These are phyloP conservation scores for Abrostola tripartita DNA, from an alignment of 2,888 invertebrate species.

Conservation along the genomic window DNA sequence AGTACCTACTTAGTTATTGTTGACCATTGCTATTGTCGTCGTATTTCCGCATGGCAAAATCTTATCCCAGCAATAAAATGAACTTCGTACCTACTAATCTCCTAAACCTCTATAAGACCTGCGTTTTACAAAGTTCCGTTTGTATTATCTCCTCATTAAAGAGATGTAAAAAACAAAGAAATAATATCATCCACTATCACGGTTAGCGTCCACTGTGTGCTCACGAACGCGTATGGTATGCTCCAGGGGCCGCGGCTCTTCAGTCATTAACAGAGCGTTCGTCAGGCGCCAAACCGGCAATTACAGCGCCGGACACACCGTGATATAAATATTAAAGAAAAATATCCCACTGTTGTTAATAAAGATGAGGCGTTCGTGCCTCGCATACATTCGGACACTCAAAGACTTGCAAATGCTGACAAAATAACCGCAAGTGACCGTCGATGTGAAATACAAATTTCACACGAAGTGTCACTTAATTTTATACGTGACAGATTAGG, in stretches of 20 bases:
- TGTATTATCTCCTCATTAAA: conserved; percentile 1
- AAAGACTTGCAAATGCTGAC: conserved; percentile 75
- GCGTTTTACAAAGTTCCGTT: no score
- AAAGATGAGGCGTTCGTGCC: conserved; percentile 76
- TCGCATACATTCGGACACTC: conserved; percentile 68
- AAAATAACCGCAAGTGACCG: conserved; percentile 67
- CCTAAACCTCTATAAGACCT: no score
- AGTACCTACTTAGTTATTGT: no score
- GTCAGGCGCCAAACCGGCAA: conserved; percentile 70
- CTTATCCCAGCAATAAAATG: no score
- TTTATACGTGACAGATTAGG: conserved; percentile 70
- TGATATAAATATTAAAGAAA: conserved; percentile 72
- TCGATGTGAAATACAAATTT: conserved; percentile 60
- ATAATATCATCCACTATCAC: conserved; percentile 13
- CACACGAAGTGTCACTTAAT: conserved; percentile 67
- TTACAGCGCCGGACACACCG: conserved; percentile 68
- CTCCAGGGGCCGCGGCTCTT: conserved; percentile 10
- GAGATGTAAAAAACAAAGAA: conserved; percentile 13
- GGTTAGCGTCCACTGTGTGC: conserved; percentile 4
- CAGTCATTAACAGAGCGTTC: conserved; percentile 63
- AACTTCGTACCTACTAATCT: no score
- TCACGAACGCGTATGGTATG: conserved; percentile 39
- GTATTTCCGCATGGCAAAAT: no score
- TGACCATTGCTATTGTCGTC: no score
- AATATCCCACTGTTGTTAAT: conserved; percentile 72